These are phyloP conservation scores for Melanophora roralis DNA, from an alignment of 2,888 invertebrate genomes.

Conservation along the genomic window DNA sequence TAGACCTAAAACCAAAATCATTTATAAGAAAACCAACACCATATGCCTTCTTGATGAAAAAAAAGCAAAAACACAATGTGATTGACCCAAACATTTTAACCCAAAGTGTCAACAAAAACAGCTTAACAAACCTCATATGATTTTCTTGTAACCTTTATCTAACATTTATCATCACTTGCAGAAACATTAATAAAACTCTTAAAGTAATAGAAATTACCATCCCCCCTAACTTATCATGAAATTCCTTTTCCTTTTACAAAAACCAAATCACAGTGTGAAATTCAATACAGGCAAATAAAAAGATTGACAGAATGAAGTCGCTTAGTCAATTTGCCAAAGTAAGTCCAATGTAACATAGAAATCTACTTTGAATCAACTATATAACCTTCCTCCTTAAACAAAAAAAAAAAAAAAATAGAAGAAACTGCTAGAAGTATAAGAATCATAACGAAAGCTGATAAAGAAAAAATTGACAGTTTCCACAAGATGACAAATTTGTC, in stretches of 20 bases:
- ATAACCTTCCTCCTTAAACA: neutral
- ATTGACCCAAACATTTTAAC: conserved; percentile 24
- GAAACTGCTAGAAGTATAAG: conserved; percentile 61
- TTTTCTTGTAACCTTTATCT: conserved; percentile 25
- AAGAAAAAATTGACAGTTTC: conserved; percentile 72
- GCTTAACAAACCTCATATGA: conserved; percentile 22
- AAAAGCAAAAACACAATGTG: neutral
- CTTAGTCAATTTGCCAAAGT: neutral
- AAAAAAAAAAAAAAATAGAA: no score
- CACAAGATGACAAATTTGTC: conserved; percentile 74
- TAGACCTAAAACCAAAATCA: conserved; percentile 2
- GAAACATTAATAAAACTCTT: conserved; percentile 49
- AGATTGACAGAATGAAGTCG: conserved; percentile 25
- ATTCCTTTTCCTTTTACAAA: neutral
- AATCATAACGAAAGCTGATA: conserved; percentile 69
- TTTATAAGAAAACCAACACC: neutral
- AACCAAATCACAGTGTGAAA: conserved; percentile 21
- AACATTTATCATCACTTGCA: conserved; percentile 31
- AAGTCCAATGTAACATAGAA: conserved; percentile 9
- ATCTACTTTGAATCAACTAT: neutral
- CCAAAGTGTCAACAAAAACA: conserved; percentile 36
- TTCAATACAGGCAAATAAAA: conserved; percentile 9
- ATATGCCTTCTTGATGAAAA: conserved; percentile 12
- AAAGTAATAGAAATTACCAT: conserved; percentile 41
- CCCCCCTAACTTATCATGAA: no score